Evolutionary conservation across 2,888 invertebrate species (phyloP).

Genomic region (Zele albiditarsus): DNA sequence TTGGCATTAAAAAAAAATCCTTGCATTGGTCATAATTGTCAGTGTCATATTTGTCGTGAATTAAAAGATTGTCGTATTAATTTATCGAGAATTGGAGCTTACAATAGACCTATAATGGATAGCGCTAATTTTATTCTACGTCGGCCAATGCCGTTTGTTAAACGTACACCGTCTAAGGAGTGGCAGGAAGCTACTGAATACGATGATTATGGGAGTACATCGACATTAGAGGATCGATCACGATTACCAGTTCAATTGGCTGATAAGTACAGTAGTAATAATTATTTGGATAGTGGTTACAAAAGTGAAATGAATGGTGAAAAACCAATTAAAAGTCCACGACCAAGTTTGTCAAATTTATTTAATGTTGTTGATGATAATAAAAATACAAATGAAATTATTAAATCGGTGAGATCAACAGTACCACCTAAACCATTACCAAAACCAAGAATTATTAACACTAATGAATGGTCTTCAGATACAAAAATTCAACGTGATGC

Average conservation of each 20-base stretch:
- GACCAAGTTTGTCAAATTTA: slow-evolving; percentile 25
- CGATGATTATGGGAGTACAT: slow-evolving; percentile 58
- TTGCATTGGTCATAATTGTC: slow-evolving; percentile 76
- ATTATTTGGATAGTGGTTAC: not conserved
- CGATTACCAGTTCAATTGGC: slow-evolving; percentile 17
- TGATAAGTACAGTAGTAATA: slow-evolving; percentile 5
- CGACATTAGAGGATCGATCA: slow-evolving; percentile 58
- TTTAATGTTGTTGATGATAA: not conserved
- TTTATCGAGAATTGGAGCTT: slow-evolving; percentile 74
- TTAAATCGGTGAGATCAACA: slow-evolving; percentile 70
- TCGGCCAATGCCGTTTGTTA: slow-evolving; percentile 65
- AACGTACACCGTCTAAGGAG: slow-evolving; percentile 60
- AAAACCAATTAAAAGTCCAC: slow-evolving; percentile 25
- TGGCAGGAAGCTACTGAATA: slow-evolving; percentile 60
- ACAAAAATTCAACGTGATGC: slow-evolving; percentile 60
- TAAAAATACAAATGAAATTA: not conserved
- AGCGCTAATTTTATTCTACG: slow-evolving; percentile 74
- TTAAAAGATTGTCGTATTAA: slow-evolving; percentile 77
- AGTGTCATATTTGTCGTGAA: slow-evolving; percentile 84
- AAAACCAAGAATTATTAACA: slow-evolving; percentile 30
- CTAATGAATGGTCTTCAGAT: slow-evolving; percentile 32
- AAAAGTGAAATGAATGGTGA: slow-evolving; percentile 14
- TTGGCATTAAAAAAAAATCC: slow-evolving; percentile 39
- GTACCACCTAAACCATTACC: slow-evolving; percentile 70
- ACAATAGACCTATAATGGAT: slow-evolving; percentile 75